Evolutionary conservation across 2,888 invertebrate genomes (phyloP), one percentile per base, ranked within the genome.

Genomic region (Drosophila phalerata): DNA sequence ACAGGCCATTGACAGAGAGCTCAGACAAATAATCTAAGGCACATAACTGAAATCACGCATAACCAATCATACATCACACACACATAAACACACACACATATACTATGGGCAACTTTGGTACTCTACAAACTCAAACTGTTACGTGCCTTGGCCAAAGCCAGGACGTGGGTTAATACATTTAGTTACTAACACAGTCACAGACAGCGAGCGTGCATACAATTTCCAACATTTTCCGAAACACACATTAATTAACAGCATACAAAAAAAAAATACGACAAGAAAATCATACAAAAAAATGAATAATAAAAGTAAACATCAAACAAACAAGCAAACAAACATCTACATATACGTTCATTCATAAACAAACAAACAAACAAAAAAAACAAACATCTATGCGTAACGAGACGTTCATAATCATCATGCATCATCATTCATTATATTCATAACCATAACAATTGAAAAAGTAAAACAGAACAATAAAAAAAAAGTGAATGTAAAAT

Each of bases 401-500:
- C 64, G 71, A 75, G 76, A 73, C 69, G 79, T 85, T 89, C 88
- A 81, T 74, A 85, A 86, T 81, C 76, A 88, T 86, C 77, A 83
- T 81, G 83, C 77, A 83, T 83, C 83, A 85, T 86, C 85, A 85
- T 89, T 83, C 83, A 85, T 88, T 86, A 88, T 91, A 84, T 89
- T 90, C 88, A 90, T 89, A 81, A 89, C 83, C 87, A 90, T 85
- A 87, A 89, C 86, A 77, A 88, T 84, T 83, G 85, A 81, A 86
- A 81, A 85, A 77, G 74, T 81, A 87, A 86, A 89, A 86, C 81
- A 83, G 73, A 82, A 82, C 73, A 88, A 81, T 75, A 79, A 81
- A 85, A 56, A 86, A 86, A 81, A 88, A 88, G 78, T 84, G 88
- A 90, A 90, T 84, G 90, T 89, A 89, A 90, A 90, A 89, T 88